Conservation (phyloP, 2,113 vertebrate genomes). For the Rhynchopsitta pachyrhyncha region DNA sequence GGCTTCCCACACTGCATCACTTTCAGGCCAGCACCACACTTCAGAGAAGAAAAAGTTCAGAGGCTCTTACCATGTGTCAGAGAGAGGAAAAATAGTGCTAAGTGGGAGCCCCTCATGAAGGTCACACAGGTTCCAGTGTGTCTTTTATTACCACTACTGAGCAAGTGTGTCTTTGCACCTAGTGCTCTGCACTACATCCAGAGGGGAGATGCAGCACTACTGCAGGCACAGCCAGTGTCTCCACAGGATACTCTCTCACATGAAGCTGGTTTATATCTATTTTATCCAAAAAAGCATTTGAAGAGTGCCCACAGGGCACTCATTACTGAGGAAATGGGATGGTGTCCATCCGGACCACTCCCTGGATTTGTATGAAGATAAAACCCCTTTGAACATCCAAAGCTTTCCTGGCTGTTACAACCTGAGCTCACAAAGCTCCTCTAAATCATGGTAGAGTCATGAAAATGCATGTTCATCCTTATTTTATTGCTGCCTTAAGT, state of each 20-base stretch:
- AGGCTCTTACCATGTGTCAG: background rate
- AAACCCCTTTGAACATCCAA: background rate
- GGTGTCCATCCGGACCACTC: background rate
- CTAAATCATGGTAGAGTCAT: background rate
- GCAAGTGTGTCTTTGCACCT: background rate
- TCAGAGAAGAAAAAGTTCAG: background rate
- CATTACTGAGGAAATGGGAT: background rate
- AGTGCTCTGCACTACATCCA: background rate
- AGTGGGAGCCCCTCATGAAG: background rate
- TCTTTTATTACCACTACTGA: background rate
- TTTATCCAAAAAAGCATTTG: background rate
- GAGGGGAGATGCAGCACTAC: background rate
- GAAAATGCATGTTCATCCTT: background rate
- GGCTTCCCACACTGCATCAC: background rate
- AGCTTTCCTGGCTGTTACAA: background rate
- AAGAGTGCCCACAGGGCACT: background rate
- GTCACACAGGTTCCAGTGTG: background rate
- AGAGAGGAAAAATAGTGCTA: background rate
- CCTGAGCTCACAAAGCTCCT: background rate
- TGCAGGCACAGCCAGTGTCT: background rate
- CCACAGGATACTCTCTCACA: background rate
- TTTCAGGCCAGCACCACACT: background rate
- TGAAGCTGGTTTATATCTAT: background rate
- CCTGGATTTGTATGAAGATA: background rate
- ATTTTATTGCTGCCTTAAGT: background rate